Conservation (phyloP, 2,888 invertebrate species). For the Achlya flavicornis region DNA sequence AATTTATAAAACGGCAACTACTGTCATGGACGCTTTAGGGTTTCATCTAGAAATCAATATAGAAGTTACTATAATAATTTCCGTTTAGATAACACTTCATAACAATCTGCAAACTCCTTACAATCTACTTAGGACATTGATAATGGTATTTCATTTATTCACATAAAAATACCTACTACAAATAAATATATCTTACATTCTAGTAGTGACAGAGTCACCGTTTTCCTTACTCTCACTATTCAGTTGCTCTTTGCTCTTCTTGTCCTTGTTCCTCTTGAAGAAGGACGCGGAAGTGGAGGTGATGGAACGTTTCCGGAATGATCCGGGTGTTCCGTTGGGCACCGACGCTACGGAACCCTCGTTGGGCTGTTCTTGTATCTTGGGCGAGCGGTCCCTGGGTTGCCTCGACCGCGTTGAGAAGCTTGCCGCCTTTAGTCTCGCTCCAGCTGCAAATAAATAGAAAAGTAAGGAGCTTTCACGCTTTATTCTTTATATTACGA, state of each 20-base stretch:
- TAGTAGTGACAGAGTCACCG: conserved; percentile 61
- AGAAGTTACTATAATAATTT: background rate
- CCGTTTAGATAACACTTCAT: background rate
- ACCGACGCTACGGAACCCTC: conserved; percentile 49
- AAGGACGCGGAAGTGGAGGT: conserved; percentile 64
- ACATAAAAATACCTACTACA: background rate
- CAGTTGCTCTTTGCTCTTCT: conserved; percentile 49
- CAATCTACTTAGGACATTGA: background rate
- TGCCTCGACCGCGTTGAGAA: conserved; percentile 68
- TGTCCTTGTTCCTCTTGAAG: conserved; percentile 60
- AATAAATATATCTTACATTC: conserved; percentile 49
- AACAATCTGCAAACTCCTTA: too few relatives aligned
- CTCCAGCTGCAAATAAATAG: conserved; percentile 38
- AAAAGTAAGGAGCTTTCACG: too few relatives aligned
- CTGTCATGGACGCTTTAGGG: conserved; percentile 2
- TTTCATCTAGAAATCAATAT: background rate
- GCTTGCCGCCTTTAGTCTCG: conserved; percentile 67
- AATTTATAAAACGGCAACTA: background rate
- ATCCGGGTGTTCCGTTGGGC: conserved; percentile 56
- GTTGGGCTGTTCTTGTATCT: conserved; percentile 49
- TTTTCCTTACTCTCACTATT: conserved; percentile 50
- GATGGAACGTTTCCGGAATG: conserved; percentile 67
- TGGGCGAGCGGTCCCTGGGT: conserved; percentile 59
- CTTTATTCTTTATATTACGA: too few relatives aligned
- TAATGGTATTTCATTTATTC: background rate